Conservation (phyloP, 2,113 vertebrate genomes). For the Syngnathoides biaculeatus region DNA sequence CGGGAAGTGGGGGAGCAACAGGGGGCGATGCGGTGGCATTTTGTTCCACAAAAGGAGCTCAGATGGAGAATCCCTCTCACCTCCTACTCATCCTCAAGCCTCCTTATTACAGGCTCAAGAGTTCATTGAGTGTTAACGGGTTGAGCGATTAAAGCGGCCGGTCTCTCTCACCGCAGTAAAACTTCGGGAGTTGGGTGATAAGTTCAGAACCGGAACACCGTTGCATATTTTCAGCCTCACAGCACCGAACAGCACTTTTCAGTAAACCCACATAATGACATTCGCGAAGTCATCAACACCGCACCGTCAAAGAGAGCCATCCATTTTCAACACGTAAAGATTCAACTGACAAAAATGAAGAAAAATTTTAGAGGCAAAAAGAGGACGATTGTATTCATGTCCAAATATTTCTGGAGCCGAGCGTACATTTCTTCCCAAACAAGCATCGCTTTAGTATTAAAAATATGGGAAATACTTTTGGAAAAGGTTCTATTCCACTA, state of each 20-base stretch:
- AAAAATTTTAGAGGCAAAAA: too few relatives aligned
- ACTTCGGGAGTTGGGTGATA: conserved; percentile 73
- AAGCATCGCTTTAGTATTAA: too few relatives aligned
- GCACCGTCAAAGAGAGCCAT: too few relatives aligned
- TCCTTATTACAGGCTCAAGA: conserved; percentile 78
- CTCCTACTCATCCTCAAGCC: conserved; percentile 77
- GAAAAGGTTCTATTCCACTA: neutral
- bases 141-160: conserved; percentile 62
- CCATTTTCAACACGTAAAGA: too few relatives aligned
- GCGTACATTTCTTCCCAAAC: too few relatives aligned
- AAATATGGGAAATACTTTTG: neutral
- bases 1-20: conserved; percentile 60
- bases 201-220: conserved; percentile 50
- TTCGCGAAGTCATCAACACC: too few relatives aligned
- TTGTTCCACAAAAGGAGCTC: conserved; percentile 80
- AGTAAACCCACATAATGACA: too few relatives aligned
- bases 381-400: too few relatives aligned
- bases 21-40: conserved; percentile 75
- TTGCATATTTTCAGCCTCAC: neutral
- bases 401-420: too few relatives aligned
- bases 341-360: too few relatives aligned
- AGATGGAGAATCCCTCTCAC: conserved; percentile 80
- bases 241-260: too few relatives aligned
- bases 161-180: conserved; percentile 62
- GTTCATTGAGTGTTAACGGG: conserved; percentile 76